Evolutionary conservation across 1,140 invertebrate species (phyloP).

Genomic region (Vanessa atalanta): DNA sequence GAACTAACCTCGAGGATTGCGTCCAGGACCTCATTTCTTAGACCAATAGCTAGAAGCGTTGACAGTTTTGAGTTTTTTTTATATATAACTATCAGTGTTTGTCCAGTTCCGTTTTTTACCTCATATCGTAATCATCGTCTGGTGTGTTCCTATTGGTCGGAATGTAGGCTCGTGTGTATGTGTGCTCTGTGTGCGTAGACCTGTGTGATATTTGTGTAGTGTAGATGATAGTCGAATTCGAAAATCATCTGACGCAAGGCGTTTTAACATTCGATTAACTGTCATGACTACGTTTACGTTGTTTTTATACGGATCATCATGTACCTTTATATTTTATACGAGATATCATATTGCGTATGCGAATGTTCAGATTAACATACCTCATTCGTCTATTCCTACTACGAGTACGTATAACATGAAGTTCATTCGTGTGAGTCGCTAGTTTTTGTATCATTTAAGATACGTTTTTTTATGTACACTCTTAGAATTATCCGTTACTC

Average conservation of each 20-base stretch:
- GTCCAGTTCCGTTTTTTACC: constrained; percentile 19
- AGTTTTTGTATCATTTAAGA: constrained; percentile 61
- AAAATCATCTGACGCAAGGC: constrained; percentile 55
- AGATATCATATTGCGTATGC: constrained; percentile 41
- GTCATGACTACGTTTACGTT: constrained; percentile 49
- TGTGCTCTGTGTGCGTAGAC: constrained; percentile 46
- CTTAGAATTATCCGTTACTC: constrained; percentile 43
- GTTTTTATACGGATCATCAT: constrained; percentile 58
- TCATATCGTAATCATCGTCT: constrained; percentile 6
- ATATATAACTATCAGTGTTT: constrained; percentile 19
- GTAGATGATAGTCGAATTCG: constrained; percentile 62
- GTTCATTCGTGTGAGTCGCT: constrained; percentile 48
- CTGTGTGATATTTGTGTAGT: constrained; percentile 67
- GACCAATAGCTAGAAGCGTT: constrained; percentile 53
- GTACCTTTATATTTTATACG: constrained; percentile 53
- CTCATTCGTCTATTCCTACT: constrained; percentile 68
- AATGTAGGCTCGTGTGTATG: constrained; percentile 39
- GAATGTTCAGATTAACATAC: constrained; percentile 53
- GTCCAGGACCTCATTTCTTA: constrained; percentile 45
- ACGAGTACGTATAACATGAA: constrained; percentile 58
- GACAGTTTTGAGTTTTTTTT: constrained; percentile 6
- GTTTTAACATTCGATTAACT: constrained; percentile 48
- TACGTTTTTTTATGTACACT: constrained; percentile 38
- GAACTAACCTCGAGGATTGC: constrained; percentile 47
- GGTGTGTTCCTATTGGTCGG: constrained; percentile 54